Evolutionary conservation across 1,140 invertebrate genomes (phyloP).

Genomic region (Philotrypesis tridentata): DNA sequence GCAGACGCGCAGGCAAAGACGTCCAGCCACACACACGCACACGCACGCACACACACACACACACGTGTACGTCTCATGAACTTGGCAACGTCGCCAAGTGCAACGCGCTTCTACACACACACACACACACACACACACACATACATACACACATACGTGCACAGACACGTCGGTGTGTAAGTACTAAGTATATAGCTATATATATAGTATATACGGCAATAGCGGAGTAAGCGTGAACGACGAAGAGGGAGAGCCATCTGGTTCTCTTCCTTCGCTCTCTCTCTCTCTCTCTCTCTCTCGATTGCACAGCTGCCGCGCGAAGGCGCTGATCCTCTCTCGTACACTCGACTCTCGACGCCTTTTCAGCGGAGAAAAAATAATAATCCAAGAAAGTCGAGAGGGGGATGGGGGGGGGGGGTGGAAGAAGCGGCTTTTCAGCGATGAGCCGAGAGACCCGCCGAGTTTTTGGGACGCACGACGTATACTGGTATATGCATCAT

Average conservation of each 20-base stretch:
- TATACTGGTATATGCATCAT: not conserved
- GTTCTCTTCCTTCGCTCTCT: constrained; percentile 22
- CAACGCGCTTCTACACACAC: constrained; percentile 11
- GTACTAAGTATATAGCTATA: too few species aligned
- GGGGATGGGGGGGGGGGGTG: too few species aligned
- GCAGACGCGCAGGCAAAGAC: too few species aligned
- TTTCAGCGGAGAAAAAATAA: constrained; percentile 44
- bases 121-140: not conserved
- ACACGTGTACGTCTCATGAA: not conserved
- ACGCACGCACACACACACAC: too few species aligned
- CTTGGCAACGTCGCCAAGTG: constrained; percentile 17
- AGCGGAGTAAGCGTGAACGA: not conserved
- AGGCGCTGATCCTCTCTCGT: constrained; percentile 36
- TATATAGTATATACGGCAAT: not conserved
- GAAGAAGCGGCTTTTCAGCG: not conserved
- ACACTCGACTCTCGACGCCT: too few species aligned
- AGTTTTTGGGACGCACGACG: not conserved
- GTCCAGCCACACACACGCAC: too few species aligned
- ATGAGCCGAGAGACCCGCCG: too few species aligned
- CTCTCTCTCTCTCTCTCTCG: constrained; percentile 49
- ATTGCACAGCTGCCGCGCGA: constrained; percentile 36
- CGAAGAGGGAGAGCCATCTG: constrained; percentile 32
- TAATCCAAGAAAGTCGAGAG: constrained; percentile 4
- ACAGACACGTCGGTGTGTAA: not conserved
- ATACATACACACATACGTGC: constrained; percentile 13